Percentiles rank a stretch among this genome's conserved stretches.
These are phyloP conservation scores for Hemiscyllium ocellatum DNA, from an alignment of 2,113 vertebrate species.

Conservation along the genomic window DNA sequence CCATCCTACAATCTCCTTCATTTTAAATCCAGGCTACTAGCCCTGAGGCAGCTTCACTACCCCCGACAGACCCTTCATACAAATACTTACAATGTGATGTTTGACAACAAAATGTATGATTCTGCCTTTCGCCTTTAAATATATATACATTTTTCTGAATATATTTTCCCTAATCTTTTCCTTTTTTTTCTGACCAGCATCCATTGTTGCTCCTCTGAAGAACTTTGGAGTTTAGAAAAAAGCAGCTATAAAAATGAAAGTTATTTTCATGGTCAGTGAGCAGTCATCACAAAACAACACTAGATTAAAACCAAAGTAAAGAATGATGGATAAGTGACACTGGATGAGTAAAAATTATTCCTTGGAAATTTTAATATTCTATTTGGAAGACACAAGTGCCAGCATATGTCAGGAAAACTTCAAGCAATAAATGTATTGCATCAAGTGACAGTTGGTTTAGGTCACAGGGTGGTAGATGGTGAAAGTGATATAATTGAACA, in stretches of 20 bases:
- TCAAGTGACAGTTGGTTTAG: neutral
- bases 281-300: neutral
- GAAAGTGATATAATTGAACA: neutral
- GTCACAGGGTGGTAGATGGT: neutral
- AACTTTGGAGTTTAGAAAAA: neutral
- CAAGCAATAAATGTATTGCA: neutral
- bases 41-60: neutral
- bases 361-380: neutral
- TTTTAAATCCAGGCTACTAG: neutral
- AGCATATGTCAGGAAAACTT: neutral
- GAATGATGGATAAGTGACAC: too few relatives aligned
- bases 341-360: neutral
- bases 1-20: neutral
- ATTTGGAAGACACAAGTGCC: neutral
- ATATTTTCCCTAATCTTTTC: neutral
- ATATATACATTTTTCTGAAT: neutral
- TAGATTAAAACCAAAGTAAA: neutral
- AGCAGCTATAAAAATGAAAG: neutral
- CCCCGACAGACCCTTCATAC: neutral
- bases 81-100: too few relatives aligned
- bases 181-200: neutral
- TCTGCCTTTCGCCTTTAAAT: neutral
- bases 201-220: neutral
- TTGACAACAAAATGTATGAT: too few relatives aligned
- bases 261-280: neutral